A percentile compares a stretch with the other conserved stretches of the same genome.
phyloP scores from a whole-genome alignment of 2,113 vertebrate species.

The Crotalus tigris region DNA sequence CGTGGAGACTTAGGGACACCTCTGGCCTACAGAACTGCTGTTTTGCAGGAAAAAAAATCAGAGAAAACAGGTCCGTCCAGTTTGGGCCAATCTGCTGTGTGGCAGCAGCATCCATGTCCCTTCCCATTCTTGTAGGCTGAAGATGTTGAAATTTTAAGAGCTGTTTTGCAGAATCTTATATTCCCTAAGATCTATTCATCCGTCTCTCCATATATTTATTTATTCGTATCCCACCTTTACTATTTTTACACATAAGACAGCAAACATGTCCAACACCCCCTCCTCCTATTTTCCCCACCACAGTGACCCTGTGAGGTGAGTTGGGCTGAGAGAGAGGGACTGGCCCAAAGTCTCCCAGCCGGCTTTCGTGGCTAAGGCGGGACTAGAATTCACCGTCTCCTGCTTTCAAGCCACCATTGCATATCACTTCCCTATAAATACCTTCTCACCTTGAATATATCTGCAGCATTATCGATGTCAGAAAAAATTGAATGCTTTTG shows the following conservation, averaged over 20 bases:
- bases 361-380: not conserved
- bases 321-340: not conserved
- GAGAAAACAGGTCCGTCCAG: not conserved
- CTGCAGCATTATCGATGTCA: not conserved
- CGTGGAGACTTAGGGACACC: not conserved
- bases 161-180: not conserved
- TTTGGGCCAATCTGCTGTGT: not conserved
- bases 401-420: not conserved
- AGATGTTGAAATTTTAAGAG: not conserved
- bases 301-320: no score
- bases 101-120: not conserved
- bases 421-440: not conserved
- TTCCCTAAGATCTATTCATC: not conserved
- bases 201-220: no score
- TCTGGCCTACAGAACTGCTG: not conserved
- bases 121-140: not conserved
- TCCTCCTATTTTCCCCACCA: no score
- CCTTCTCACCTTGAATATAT: not conserved
- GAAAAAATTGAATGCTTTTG: not conserved
- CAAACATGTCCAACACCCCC: no score
- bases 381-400: not conserved
- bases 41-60: not conserved
- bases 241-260: no score
- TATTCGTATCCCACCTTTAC: no score
- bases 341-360: not conserved